These are phyloP conservation scores for Hermetia illucens DNA, from an alignment of 1,140 invertebrate species.

Conservation along the genomic window DNA sequence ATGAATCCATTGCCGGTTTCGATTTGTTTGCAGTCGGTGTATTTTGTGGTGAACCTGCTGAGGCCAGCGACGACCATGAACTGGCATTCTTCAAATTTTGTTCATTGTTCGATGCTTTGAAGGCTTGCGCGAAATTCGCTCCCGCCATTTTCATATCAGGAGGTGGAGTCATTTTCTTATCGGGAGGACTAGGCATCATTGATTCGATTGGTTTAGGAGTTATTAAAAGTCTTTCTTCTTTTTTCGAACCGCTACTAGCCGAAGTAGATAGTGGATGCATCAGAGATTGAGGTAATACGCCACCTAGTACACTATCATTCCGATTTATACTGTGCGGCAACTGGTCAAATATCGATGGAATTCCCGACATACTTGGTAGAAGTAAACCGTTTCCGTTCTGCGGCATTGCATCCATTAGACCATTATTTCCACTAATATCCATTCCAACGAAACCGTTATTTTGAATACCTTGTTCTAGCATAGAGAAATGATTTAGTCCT, in stretches of 20 bases:
- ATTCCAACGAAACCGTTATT: conserved; percentile 13
- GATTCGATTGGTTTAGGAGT: conserved; percentile 47
- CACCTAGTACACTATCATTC: conserved; percentile 7
- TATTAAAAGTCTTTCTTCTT: conserved; percentile 35
- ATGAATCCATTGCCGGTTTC: conserved; percentile 54
- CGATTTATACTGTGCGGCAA: conserved; percentile 4
- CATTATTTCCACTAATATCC: conserved; percentile 7
- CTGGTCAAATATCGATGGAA: conserved; percentile 9
- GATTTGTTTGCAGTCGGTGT: conserved; percentile 42
- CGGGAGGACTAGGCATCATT: conserved; percentile 38
- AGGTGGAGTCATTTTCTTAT: conserved; percentile 31
- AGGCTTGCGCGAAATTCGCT: conserved; percentile 46
- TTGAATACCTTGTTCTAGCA: conserved; percentile 9
- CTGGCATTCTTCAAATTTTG: conserved; percentile 76
- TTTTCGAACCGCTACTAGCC: conserved; percentile 7
- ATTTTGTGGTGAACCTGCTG: conserved; percentile 58
- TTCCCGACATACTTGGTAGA: not conserved
- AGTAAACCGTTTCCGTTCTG: conserved; percentile 6
- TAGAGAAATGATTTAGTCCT: conserved; percentile 5
- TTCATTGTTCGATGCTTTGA: conserved; percentile 51
- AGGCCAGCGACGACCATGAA: conserved; percentile 83
- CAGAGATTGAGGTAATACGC: not conserved
- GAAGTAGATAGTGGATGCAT: not conserved
- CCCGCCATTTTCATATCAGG: conserved; percentile 24
- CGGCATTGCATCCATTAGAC: conserved; percentile 6